Evolutionary conservation across 2,113 vertebrate species (phyloP).

Genomic region (Numenius arquata): DNA sequence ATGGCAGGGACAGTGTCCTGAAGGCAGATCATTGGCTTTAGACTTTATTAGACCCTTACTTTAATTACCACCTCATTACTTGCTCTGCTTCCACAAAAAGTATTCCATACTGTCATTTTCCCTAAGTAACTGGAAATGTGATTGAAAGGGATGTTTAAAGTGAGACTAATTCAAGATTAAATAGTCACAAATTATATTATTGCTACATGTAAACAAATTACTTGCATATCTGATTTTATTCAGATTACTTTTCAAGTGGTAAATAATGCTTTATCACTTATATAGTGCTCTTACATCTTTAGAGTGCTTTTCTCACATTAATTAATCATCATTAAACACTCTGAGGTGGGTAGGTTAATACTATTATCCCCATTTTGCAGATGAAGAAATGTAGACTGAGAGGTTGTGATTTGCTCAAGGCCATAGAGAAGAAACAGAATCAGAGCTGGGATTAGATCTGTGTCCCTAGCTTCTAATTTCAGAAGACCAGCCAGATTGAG

Average conservation of each 20-base stretch:
- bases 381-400: conserved; percentile 64
- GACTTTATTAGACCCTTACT: conserved; percentile 42
- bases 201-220: conserved; percentile 68
- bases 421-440: conserved; percentile 32
- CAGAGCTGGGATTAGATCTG: conserved; percentile 51
- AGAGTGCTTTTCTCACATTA: conserved; percentile 69
- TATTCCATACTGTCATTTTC: conserved; percentile 57
- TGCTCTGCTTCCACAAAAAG: conserved; percentile 32
- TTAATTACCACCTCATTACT: conserved; percentile 62
- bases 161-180: conserved; percentile 70
- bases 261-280: conserved; percentile 71
- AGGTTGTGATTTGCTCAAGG: conserved; percentile 52
- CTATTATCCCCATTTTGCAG: conserved; percentile 69
- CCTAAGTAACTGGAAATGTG: conserved; percentile 59
- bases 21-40: conserved; percentile 25
- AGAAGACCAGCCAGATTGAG: neutral
- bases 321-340: conserved; percentile 69
- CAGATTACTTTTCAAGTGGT: conserved; percentile 72
- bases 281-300: conserved; percentile 69
- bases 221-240: conserved; percentile 71
- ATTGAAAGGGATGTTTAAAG: conserved; percentile 67
- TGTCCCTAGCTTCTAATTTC: conserved; percentile 43
- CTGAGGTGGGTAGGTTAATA: conserved; percentile 63
- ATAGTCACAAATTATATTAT: conserved; percentile 71
- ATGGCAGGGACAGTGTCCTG: neutral